Base-by-base conservation (phyloP, 2,797 vertebrate genomes). In the Cheirogaleus major region DNA sequence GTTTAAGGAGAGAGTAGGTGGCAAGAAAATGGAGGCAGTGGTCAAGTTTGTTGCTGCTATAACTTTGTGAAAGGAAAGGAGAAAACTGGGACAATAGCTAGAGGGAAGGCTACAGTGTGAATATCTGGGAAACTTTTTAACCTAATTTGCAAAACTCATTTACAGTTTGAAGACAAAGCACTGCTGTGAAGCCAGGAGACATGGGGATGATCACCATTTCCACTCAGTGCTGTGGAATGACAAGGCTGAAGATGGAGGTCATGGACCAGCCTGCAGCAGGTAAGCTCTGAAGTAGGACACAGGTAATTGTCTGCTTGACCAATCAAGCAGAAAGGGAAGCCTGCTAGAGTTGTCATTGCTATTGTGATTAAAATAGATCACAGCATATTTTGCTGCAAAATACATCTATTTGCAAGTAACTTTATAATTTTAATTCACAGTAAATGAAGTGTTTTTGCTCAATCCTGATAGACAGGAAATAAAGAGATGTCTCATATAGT, bases 61-160 rank as follows among this genome's bases (percentile, higher is more conserved):
- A 92, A 61, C 7, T 85, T 59, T 75, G 43, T 81, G 52, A 30
- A 89, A 80, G 79, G 79, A 81, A 65, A 73, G 15, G 25, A 93
- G 23, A 61, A 95, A 96, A 95, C 3, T 85, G 78, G 93, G 63
- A 50, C 76, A 88, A 67, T 15, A 78, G 92, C 72, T 87, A 35
- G 41, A 91, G 85, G 91, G 27, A 82, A 93, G 23, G 92, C 25
- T 8, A 67, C n/a, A 92, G 61, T 82, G 50, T 76, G 92, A 95
- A 91, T 93, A 92, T 92, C 61, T 76, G 85, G 81, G 12, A 90
- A 96, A 96, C 81, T 82, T 95, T 93, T 91, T 84, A 93, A 93
- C 78, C 95, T 96, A 93, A 95, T 97, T 97, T 96, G 35, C 38
- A 93, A 96, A 97, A 80, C 81, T 93, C 81, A 89, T 97, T 93